phyloP scores from a whole-genome alignment of 2,113 vertebrate species.

The Mionectes macconnelli region DNA sequence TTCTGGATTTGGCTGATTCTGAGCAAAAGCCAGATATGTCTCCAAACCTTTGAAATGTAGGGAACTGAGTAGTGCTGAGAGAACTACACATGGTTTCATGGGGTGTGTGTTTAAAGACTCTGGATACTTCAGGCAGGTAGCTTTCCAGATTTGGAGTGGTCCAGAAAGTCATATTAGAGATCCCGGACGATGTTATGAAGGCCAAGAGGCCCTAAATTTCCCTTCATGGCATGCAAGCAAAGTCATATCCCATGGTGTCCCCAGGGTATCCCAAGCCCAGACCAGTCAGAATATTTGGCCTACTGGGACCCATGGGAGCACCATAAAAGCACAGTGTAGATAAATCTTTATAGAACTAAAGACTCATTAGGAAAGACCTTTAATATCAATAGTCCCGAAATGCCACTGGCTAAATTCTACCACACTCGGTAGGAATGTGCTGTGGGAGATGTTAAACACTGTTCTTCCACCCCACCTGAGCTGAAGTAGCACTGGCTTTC shows the following conservation, averaged over 20 bases:
- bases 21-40: not conserved
- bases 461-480: not conserved
- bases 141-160: not conserved
- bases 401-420: not conserved
- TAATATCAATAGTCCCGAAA: not conserved
- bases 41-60: not conserved
- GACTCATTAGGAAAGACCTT: not conserved
- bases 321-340: not conserved
- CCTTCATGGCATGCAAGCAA: not conserved
- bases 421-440: not conserved
- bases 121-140: not conserved
- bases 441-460: not conserved
- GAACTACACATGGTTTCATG: not conserved
- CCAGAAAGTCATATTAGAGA: not conserved
- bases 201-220: not conserved
- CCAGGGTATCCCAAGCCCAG: not conserved
- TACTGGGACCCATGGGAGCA: not conserved
- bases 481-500: not conserved
- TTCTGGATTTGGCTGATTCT: not conserved
- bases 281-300: not conserved
- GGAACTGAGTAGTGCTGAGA: not conserved
- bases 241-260: not conserved
- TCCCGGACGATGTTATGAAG: not conserved
- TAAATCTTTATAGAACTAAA: not conserved
- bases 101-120: not conserved